phyloP scores from a whole-genome alignment of 2,888 invertebrate genomes.

The Dryobota labecula region DNA sequence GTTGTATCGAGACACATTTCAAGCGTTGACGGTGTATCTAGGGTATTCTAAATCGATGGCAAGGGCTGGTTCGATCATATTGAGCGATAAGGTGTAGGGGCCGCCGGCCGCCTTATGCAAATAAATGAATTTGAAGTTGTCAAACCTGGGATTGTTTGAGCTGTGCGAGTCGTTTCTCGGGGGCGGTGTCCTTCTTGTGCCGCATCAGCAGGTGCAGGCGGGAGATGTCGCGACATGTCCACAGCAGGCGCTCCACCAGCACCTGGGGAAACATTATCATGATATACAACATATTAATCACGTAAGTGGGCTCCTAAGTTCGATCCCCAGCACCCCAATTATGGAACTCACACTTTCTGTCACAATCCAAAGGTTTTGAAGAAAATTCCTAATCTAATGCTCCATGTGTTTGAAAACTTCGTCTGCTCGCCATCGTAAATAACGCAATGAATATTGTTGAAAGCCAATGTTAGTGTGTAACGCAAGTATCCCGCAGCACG shows the following conservation, averaged over 20 bases:
- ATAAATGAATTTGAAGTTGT: not conserved
- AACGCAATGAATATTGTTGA: not conserved
- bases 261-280: constrained; percentile 62
- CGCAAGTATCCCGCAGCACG: too few relatives aligned
- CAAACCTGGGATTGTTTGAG: constrained; percentile 88
- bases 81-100: too few relatives aligned
- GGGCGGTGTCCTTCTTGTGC: constrained; percentile 86
- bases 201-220: constrained; percentile 91
- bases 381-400: not conserved
- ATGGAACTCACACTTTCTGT: not conserved
- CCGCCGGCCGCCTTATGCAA: too few relatives aligned
- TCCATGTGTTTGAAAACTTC: not conserved
- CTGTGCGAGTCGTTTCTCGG: constrained; percentile 83
- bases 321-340: not conserved
- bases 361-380: too few relatives aligned
- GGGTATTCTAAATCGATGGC: too few relatives aligned
- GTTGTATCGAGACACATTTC: too few relatives aligned
- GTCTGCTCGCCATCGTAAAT: not conserved
- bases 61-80: too few relatives aligned
- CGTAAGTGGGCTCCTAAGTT: not conserved
- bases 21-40: too few relatives aligned
- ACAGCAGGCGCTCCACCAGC: constrained; percentile 92
- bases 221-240: constrained; percentile 91
- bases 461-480: too few relatives aligned
- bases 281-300: too few relatives aligned